A percentile compares a stretch with the other conserved stretches of the same genome.
Conservation (phyloP, 2,797 vertebrate genomes). For the Hyperoplus immaculatus region DNA sequence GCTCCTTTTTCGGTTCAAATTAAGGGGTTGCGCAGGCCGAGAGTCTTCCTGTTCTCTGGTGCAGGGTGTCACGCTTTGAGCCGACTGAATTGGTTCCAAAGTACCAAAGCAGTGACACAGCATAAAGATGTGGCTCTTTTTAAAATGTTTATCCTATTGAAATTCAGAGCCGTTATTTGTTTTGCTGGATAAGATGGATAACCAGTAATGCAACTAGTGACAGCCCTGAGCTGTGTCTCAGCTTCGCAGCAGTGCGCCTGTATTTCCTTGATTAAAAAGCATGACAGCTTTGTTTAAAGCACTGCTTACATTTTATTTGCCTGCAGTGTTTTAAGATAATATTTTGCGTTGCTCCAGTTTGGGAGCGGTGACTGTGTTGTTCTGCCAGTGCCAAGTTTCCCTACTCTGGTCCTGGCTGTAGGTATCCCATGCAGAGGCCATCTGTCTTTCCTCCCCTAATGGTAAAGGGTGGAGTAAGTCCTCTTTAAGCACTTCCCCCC, state of each 20-base stretch:
- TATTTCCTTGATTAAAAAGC: constrained; percentile 53
- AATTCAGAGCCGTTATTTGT: constrained; percentile 24
- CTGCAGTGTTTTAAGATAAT: constrained; percentile 71
- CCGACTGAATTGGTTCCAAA: constrained; percentile 20
- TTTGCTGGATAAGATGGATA: constrained; percentile 37
- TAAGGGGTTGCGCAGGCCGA: constrained; percentile 39
- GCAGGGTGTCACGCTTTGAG: constrained; percentile 18
- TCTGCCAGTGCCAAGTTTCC: constrained; percentile 76
- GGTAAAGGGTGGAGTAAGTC: constrained; percentile 76
- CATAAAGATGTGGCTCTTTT: constrained; percentile 1
- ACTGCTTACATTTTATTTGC: constrained; percentile 69
- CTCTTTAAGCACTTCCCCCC: constrained; percentile 55
- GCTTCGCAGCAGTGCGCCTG: constrained; percentile 20
- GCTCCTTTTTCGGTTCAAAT: constrained; percentile 40
- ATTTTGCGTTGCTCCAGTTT: constrained; percentile 74
- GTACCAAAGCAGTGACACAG: constrained; percentile 28
- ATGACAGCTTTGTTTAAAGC: constrained; percentile 67
- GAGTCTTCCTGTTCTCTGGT: constrained; percentile 41
- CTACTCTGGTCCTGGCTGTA: constrained; percentile 76
- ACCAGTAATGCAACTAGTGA: constrained; percentile 38
- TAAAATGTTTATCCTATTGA: constrained; percentile 1
- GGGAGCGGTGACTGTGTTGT: constrained; percentile 66
- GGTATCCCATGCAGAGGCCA: constrained; percentile 84
- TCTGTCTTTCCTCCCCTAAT: constrained; percentile 81
- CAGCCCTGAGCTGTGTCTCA: constrained; percentile 32